phyloP scores from a whole-genome alignment of 2,113 vertebrate species.

The Actenoides hombroni region DNA sequence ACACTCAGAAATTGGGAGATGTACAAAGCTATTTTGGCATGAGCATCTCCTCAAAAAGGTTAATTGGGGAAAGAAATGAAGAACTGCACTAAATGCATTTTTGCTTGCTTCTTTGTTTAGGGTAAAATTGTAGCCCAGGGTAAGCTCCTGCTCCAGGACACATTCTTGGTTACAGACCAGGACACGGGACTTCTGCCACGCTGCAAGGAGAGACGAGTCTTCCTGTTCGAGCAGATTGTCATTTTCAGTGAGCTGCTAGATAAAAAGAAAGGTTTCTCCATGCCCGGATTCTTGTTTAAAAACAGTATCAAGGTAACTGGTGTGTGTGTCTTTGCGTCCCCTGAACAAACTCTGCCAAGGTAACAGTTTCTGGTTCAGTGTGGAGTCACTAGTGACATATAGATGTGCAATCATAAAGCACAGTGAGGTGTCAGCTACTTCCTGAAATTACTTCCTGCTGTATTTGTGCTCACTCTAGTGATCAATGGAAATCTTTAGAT shows the following conservation, averaged over 20 bases:
- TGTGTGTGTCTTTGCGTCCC: not conserved
- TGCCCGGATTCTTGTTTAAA: constrained; percentile 96
- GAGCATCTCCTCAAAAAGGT: not conserved
- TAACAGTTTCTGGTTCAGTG: constrained; percentile 21
- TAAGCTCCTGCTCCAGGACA: constrained; percentile 93
- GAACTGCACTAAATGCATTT: not conserved
- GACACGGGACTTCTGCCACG: constrained; percentile 90
- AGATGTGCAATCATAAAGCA: not conserved
- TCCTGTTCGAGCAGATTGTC: constrained; percentile 97
- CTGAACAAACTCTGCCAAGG: constrained; percentile 38
- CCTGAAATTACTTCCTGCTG: not conserved
- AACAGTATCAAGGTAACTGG: constrained; percentile 92
- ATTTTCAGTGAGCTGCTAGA: constrained; percentile 98
- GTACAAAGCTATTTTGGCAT: not conserved
- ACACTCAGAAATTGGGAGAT: not conserved
- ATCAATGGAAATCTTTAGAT: not conserved
- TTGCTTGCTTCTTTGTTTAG: constrained; percentile 67
- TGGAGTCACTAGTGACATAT: not conserved
- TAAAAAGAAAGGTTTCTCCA: constrained; percentile 97
- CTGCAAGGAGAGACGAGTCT: constrained; percentile 93
- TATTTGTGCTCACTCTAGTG: not conserved
- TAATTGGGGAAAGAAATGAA: not conserved
- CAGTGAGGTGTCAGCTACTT: not conserved
- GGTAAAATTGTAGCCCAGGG: constrained; percentile 99
- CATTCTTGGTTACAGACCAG: constrained; percentile 94